Evolutionary conservation across 2,113 vertebrate genomes (phyloP).

Genomic region (Empidonax traillii): DNA sequence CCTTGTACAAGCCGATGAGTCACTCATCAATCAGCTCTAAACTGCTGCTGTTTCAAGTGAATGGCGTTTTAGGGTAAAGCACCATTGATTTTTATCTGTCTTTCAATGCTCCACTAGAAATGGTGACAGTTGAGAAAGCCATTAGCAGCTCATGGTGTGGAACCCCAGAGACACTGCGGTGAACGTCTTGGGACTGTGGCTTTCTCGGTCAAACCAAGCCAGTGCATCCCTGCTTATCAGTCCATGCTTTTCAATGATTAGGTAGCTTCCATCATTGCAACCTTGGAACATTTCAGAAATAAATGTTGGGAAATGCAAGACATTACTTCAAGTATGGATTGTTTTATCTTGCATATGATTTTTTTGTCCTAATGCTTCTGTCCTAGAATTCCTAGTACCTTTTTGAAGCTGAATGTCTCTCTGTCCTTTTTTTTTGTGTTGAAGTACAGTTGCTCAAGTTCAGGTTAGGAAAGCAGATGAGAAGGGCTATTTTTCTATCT

Average conservation of each 20-base stretch:
- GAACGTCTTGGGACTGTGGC: neutral
- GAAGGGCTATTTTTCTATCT: neutral
- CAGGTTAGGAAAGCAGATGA: neutral
- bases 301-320: neutral
- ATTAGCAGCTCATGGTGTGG: neutral
- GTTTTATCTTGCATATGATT: neutral
- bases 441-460: neutral
- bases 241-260: neutral
- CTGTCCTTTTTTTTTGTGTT: neutral
- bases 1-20: neutral
- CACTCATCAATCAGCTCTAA: neutral
- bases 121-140: neutral
- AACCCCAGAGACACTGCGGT: neutral
- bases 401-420: neutral
- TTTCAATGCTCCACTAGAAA: neutral
- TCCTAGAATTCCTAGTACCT: neutral
- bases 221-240: neutral
- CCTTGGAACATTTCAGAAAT: neutral
- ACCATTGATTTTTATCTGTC: constrained; percentile 13
- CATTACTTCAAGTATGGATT: neutral
- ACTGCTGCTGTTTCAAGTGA: neutral
- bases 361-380: neutral
- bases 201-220: neutral
- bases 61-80: neutral
- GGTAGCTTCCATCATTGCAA: neutral